A percentile compares a stretch with the other conserved stretches of the same genome.
phyloP scores from a whole-genome alignment of 2,113 vertebrate genomes.

The Phylloscopus trochiloides region DNA sequence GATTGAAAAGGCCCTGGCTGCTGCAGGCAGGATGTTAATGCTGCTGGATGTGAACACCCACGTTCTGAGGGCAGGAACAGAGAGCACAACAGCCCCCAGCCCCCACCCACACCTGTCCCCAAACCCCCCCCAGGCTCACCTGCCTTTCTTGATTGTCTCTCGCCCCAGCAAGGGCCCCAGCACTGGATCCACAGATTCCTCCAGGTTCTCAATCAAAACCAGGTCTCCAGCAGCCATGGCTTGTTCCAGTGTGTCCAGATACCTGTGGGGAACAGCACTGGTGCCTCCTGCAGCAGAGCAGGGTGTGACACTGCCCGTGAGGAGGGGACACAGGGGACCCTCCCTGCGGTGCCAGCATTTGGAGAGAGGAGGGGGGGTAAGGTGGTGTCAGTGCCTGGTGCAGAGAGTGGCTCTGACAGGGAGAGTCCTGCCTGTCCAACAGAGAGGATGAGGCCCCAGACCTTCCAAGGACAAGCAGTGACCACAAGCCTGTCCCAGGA shows the following conservation, averaged over 20 bases:
- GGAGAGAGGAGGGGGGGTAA: neutral
- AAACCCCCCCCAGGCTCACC: conserved; percentile 70
- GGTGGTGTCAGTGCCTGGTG: neutral
- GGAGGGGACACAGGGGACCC: neutral
- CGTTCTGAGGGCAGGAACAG: neutral
- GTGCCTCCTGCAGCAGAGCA: neutral
- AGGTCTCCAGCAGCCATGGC: conserved; percentile 84
- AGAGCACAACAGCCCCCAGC: neutral
- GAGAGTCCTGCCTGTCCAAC: neutral
- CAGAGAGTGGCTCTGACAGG: neutral
- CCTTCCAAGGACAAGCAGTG: neutral
- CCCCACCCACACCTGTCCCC: rapidly evolving
- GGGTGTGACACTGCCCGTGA: neutral
- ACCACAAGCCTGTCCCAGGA: neutral
- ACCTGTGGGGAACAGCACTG: conserved; percentile 71
- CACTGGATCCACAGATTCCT: conserved; percentile 89
- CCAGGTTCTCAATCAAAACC: conserved; percentile 92
- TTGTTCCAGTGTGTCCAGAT: conserved; percentile 84
- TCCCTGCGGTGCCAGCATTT: rapidly evolving
- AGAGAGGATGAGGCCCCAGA: neutral
- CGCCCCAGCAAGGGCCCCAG: conserved; percentile 87
- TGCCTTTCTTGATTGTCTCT: conserved; percentile 94
- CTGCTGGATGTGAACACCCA: neutral
- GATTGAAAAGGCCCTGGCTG: neutral
- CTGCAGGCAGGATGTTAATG: neutral